Evolutionary conservation across 2,888 invertebrate genomes (phyloP), one percentile per base, ranked within the genome.

Genomic region (Tanytarsus gracilentus): DNA sequence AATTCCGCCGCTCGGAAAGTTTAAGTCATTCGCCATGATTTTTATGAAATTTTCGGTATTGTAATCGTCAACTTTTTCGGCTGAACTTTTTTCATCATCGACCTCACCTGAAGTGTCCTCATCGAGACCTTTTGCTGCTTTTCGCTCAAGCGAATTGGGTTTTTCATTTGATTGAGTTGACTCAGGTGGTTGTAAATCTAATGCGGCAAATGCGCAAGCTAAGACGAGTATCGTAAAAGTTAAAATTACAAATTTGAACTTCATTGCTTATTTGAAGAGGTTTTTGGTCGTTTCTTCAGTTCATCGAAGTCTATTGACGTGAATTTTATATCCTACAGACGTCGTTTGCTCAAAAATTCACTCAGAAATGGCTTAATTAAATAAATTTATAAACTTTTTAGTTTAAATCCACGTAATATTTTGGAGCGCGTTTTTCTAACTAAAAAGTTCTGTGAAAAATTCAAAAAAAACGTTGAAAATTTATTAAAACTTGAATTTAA

Each of bases 1-100:
- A 49, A 71, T 67, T 26, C 70, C 69, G 29, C 68, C 68, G 27
- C 65, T 49, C 16, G 50, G 50, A 9, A 50, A 11, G 36, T 30
- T 60, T 4, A 60, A 18, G n/a, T 50, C 60, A n/a, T 50, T 50
- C 4, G 36, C 33, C 21, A 60, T 29, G n/a, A 60, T 36, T 30
- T 60, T 60, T 3, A 50, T 26, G n/a, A 50, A 60, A 5, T 33
- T 18, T 25, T 55, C 55, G n/a, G 49, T 50, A n/a, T 26, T 14
- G 18, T 49, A 25, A 11, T 44, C 16, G 4, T n/a, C 16, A n/a
- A 26, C 7, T 23, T 33, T 44, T 2, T 59, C 33, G n/a, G n/a
- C n/a, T n/a, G n/a, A n/a, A n/a, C n/a, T n/a, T n/a, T n/a, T n/a
- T n/a, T n/a, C n/a, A n/a, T 25, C 27, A 3, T 59, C 49, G 8